Evolutionary conservation across 2,888 invertebrate species (phyloP), one percentile per base, ranked within the genome.

Genomic region (Ptychoptera contaminata): DNA sequence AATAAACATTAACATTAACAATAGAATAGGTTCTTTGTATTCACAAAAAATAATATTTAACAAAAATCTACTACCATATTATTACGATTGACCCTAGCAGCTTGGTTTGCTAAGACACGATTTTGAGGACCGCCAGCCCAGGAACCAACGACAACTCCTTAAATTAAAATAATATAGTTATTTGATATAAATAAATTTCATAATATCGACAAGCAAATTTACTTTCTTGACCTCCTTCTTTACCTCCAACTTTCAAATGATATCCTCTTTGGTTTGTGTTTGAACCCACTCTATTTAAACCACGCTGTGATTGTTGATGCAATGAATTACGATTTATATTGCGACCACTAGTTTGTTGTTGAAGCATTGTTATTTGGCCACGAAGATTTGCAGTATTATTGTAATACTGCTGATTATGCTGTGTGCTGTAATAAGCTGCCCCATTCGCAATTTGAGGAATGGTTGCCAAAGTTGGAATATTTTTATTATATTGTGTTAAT

Each of bases 101-200:
- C 15, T 16, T 37, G 1, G 7, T 23, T 23, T 5, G 23, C 23
- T 7, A 23, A 23, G 7, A 23, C 23, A 23, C 34, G 34, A 15
- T 34, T 42, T 23, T 34, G 11, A 2, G 16, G 16, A 12, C 46
- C 43, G 29, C 43, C 52, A 40, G 56, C 55, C 56, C 56, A 56
- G 38, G 55, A 55, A 49, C 56, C 56, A 51, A 56, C 56, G 51
- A 56, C 56, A 52, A 56, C 53, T 50, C 56, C 54, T 53, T 53
- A 49, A 54, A 54, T 54, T 53, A 23, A 23, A 23, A 23, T 23
- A 23, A 23, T 23, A 23, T 23, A 23, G 40, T 39, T 15, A 35
- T 30, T 12, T 43, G 39, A 40, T 40, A 37, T 16, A 38, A 37
- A 40, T 15, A 11, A 15, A 23, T 34, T 32, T 32, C 15, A 16